Evolutionary conservation across 2,113 vertebrate genomes (phyloP).

Genomic region (Engraulis encrasicolus): DNA sequence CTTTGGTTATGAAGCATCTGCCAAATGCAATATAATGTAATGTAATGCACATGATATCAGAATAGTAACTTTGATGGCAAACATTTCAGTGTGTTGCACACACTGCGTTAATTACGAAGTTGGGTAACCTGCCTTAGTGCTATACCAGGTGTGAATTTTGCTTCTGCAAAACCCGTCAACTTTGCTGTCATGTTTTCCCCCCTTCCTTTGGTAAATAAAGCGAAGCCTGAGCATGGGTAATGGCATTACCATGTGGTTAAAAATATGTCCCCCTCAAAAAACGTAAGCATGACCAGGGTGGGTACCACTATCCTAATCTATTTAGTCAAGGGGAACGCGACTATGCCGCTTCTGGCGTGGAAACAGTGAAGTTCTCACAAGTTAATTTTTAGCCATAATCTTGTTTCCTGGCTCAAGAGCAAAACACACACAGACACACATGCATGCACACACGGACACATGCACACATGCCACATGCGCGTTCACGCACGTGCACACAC

Average conservation of each 20-base stretch:
- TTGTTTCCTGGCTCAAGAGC: not conserved
- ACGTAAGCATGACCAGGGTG: not conserved
- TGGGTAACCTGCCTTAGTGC: not conserved
- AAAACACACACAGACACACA: not conserved
- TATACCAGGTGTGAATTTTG: not conserved
- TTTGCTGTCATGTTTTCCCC: not conserved
- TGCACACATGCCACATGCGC: too few relatives aligned
- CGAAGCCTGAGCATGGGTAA: not conserved
- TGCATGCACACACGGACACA: too few relatives aligned
- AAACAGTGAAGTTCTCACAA: conserved; percentile 5
- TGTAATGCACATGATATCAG: too few relatives aligned
- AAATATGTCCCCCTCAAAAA: not conserved
- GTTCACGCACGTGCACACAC: too few relatives aligned
- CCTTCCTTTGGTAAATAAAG: not conserved
- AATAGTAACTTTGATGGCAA: too few relatives aligned
- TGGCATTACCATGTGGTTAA: not conserved
- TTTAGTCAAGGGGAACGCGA: not conserved
- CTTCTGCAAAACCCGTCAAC: not conserved
- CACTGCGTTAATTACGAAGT: not conserved
- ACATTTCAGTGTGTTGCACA: too few relatives aligned
- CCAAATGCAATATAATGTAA: too few relatives aligned
- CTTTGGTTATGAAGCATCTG: too few relatives aligned
- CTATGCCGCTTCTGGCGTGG: not conserved
- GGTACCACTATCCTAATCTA: not conserved
- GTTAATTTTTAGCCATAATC: not conserved